Base-by-base conservation (phyloP, 92 coral and sea anemone genomes). In the Meandrina meandrites region DNA sequence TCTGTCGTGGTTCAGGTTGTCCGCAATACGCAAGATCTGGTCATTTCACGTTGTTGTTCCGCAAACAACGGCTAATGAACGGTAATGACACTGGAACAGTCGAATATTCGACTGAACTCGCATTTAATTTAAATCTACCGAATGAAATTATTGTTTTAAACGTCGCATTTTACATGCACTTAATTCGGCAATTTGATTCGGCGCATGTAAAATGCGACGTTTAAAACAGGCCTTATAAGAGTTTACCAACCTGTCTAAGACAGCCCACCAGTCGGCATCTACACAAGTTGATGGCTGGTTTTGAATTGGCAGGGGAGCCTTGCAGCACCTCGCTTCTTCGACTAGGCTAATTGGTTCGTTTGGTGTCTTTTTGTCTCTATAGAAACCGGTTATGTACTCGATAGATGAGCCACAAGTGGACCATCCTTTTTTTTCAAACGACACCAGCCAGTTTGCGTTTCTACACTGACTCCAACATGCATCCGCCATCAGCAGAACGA, bases 241-340 rank as follows among this genome's bases (percentile, higher is more conserved):
- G 31, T 24, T 66, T 22, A n/a, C 72, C 11, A n/a, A 92, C 94
- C 82, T 82, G 78, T 92, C 90, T 47, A 92, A 79, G 17, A 78
- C 75, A 22, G 0, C 40, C 54, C 85, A 66, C 92, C 94, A 92
- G 79, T 92, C 82, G 1, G 91, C 94, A 2, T 78, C 84, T 60
- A 40, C 11, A 36, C 94, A 92, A 31, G 80, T 66, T 64, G 91
- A 84, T 62, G 88, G 76, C 30, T 78, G 89, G 62, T 87, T 70
- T 48, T 62, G 50, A 74, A 78, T 86, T 2, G 92, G 92, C n/a
- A 48, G n/a, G 30, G 94, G 84, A 34, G 92, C 90, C 24, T 75
- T 75, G 62, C 94, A 92, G 60, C 92, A 92, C 22, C 71, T 82
- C 30, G 87, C 94, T 80, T 86, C 76, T 40, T 89, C 92, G 51